Evolutionary conservation across 2,113 vertebrate genomes (phyloP).

Genomic region (Piprites chloris): DNA sequence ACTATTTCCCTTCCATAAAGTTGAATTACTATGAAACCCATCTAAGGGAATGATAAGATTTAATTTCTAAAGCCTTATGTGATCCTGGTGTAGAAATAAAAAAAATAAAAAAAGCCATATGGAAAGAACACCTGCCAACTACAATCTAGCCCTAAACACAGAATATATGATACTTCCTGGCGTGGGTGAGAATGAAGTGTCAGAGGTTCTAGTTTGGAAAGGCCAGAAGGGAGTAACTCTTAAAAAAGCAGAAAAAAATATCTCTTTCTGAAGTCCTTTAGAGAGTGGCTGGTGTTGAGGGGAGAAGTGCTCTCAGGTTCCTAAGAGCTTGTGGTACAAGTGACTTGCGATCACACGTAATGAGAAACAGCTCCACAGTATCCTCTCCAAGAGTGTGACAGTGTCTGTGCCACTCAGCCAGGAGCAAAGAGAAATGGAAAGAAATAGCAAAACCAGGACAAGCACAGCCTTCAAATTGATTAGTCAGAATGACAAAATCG

Average conservation of each 20-base stretch:
- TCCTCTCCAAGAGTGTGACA: background rate
- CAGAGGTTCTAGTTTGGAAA: constrained; percentile 2
- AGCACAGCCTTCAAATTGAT: background rate
- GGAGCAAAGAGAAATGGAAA: background rate
- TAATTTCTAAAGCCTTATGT: constrained; percentile 2
- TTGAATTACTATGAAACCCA: background rate
- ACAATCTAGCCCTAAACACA: background rate
- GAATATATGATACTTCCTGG: background rate
- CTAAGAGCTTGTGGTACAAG: background rate
- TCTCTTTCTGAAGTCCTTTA: background rate
- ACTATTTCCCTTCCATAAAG: background rate
- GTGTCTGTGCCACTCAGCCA: background rate
- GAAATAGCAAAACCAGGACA: background rate
- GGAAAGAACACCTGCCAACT: constrained; percentile 25
- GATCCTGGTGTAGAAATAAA: background rate
- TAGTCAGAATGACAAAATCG: background rate
- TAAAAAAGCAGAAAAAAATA: background rate
- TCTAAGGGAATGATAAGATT: background rate
- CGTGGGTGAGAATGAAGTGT: background rate
- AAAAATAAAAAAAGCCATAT: background rate
- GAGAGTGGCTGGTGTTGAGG: background rate
- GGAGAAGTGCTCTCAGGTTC: background rate
- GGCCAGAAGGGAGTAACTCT: background rate
- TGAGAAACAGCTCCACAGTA: background rate
- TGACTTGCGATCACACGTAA: background rate